Base-by-base conservation (phyloP, 2,113 vertebrate species). In the Odocoileus hemionus region DNA sequence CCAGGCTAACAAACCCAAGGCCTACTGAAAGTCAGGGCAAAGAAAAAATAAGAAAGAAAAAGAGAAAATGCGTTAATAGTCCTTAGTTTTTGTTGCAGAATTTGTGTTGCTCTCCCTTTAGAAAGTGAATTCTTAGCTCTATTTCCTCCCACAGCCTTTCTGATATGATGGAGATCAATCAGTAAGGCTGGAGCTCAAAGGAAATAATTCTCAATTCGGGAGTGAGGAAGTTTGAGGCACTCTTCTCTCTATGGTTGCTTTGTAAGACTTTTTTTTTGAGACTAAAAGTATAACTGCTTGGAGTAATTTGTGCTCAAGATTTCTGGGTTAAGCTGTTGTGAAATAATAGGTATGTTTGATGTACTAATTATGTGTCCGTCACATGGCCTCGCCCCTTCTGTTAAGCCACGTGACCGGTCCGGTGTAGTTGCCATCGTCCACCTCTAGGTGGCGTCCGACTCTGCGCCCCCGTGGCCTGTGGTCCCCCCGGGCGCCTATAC, bases 1-100 rank as follows among this genome's bases (percentile, higher is more conserved):
- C 97, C 74, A 98, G 97, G 91, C 86, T 97, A 98, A 86, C 96
- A 98, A 91, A 96, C 96, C 50, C 94, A 98, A 98, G 96, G 92
- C 95, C 93, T 98, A 28, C 58, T 97, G 97, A 98, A 98, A 98
- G 96, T 97, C 83, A 95, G 94, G 78, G 78, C 28, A 13, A 30
- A 52, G 43, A 93, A 30, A 83, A 90, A 58, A 9, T 33, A 45
- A 94, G n/a, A 78, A 80, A 30, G 5, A 28, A 39, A 95, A 74
- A 36, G 16, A 28, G 26, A 94, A 97, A 96, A 80, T 7, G 0
- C 17, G 84, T 96, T 88, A 95, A 92, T 95, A 85, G 67, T 74
- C 47, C 28, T 26, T n/a, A 95, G 30, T 80, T 98, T 97, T 97
- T 84, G 92, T 95, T 83, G 21, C 91, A 50, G 16, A 95, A 96